Evolutionary conservation across 2,888 invertebrate species (phyloP).

Genomic region (Chymomyza fuscimana): DNA sequence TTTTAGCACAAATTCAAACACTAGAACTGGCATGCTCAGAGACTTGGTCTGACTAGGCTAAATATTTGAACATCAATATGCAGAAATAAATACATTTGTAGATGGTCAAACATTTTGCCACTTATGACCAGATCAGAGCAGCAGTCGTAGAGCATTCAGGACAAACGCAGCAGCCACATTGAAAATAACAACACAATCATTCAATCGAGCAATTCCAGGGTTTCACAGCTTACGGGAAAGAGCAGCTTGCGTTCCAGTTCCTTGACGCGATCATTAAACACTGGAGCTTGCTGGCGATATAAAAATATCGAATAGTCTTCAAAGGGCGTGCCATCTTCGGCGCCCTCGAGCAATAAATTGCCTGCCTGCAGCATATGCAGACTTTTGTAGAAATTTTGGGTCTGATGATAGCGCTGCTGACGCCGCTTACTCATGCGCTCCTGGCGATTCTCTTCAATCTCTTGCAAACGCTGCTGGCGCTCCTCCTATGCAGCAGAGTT

Average conservation of each 20-base stretch:
- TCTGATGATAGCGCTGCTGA: conserved; percentile 87
- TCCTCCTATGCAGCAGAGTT: conserved; percentile 83
- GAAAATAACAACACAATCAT: conserved; percentile 32
- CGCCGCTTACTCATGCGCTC: conserved; percentile 85
- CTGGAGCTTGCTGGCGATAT: conserved; percentile 91
- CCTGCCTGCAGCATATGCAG: conserved; percentile 91
- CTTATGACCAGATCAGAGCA: background rate
- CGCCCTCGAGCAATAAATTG: conserved; percentile 81
- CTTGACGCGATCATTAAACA: conserved; percentile 91
- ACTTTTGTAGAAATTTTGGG: conserved; percentile 91
- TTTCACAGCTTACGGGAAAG: conserved; percentile 84
- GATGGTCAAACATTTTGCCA: background rate
- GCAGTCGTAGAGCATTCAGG: background rate
- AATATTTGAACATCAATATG: too few species aligned
- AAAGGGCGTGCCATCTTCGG: conserved; percentile 83
- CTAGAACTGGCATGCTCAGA: too few species aligned
- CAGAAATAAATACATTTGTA: too few species aligned
- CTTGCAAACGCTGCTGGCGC: conserved; percentile 86
- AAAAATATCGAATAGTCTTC: conserved; percentile 92
- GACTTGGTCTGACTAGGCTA: too few species aligned
- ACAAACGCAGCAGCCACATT: conserved; percentile 20
- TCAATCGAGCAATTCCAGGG: conserved; percentile 32
- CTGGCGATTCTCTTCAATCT: conserved; percentile 85
- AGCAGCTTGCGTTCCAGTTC: conserved; percentile 88
- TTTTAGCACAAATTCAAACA: too few species aligned